phyloP scores from a whole-genome alignment of 2,888 invertebrate genomes.

The Meiosimyza platycephala region DNA sequence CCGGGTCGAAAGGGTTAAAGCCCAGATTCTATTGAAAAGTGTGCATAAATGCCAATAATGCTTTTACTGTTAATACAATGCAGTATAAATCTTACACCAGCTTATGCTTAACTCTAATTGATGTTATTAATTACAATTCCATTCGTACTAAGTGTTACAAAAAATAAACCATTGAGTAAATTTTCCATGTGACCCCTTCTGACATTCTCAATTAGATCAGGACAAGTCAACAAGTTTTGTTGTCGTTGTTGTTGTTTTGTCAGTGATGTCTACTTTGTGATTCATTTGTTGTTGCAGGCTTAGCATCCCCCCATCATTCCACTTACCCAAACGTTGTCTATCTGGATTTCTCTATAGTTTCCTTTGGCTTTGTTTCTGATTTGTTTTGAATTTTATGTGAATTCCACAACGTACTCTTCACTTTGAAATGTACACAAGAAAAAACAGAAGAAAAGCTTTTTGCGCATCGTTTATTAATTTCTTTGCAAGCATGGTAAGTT shows the following conservation, averaged over 20 bases:
- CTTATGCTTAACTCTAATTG: too few species aligned
- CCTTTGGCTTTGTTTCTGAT: neutral
- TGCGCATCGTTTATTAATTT: conserved; percentile 42
- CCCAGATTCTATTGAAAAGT: too few species aligned
- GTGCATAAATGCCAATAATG: too few species aligned
- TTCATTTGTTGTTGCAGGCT: too few species aligned
- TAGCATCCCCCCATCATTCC: too few species aligned
- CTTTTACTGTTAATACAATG: too few species aligned
- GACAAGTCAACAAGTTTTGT: conserved; percentile 15
- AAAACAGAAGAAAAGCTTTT: conserved; percentile 45
- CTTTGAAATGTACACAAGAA: neutral
- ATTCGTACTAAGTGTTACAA: too few species aligned
- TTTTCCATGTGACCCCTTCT: neutral
- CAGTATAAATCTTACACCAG: too few species aligned
- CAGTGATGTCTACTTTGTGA: neutral
- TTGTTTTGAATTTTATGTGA: neutral
- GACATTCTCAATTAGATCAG: neutral
- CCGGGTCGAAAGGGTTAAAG: too few species aligned
- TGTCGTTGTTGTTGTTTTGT: conserved; percentile 18
- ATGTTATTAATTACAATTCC: too few species aligned
- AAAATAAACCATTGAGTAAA: neutral
- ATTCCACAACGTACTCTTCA: neutral
- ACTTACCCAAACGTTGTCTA: neutral
- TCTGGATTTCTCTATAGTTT: neutral
- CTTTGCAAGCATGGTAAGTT: neutral